These are phyloP conservation scores for Loripinus fragilis DNA, from an alignment of 2,888 invertebrate genomes.

Conservation along the genomic window DNA sequence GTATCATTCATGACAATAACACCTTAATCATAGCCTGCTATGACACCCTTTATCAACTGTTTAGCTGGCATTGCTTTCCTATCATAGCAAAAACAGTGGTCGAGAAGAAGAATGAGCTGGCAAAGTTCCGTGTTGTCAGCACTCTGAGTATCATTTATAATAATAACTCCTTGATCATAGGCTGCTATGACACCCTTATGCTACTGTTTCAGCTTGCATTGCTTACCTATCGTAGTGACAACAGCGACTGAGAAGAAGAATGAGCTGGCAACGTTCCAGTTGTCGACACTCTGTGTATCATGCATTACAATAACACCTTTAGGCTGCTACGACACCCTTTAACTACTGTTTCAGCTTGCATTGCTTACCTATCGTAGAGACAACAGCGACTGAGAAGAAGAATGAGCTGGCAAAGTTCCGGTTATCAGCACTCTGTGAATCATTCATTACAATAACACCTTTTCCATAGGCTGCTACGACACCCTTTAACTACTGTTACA, in stretches of 20 bases:
- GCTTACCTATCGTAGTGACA: conserved; percentile 63
- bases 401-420: conserved; percentile 61
- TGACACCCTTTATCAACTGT: conserved; percentile 44
- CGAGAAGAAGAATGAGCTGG: conserved; percentile 67
- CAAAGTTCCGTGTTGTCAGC: conserved; percentile 63
- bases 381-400: conserved; percentile 63
- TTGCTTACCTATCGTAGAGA: conserved; percentile 62
- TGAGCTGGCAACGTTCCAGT: conserved; percentile 61
- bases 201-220: too few species aligned
- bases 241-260: conserved; percentile 64
- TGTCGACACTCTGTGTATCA: conserved; percentile 33
- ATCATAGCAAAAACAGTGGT: conserved; percentile 70
- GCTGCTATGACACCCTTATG: conserved; percentile 50
- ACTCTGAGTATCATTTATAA: conserved; percentile 37
- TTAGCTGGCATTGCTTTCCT: too few species aligned
- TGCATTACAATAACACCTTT: conserved; percentile 26
- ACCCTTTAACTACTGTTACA: too few species aligned
- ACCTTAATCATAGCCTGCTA: conserved; percentile 62
- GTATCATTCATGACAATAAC: conserved; percentile 44
- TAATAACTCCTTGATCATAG: conserved; percentile 60
- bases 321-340: conserved; percentile 31
- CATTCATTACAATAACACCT: conserved; percentile 29
- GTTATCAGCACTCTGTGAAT: conserved; percentile 38
- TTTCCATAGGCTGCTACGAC: conserved; percentile 24
- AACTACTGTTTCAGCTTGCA: too few species aligned